Conservation (phyloP, 2,888 invertebrate species). For the Metalampra italica region DNA sequence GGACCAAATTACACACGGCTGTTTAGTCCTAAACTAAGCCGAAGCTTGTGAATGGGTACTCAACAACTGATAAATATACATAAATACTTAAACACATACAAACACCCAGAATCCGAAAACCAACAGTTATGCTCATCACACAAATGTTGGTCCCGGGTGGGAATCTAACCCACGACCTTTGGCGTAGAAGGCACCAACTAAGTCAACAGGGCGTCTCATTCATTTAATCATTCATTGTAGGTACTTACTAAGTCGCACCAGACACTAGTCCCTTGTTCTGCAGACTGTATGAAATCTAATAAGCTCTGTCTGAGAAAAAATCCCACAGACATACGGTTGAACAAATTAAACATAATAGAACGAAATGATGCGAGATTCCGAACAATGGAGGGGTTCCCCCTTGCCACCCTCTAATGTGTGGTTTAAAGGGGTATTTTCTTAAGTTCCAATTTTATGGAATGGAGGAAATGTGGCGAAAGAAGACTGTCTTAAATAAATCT, state of each 20-base stretch:
- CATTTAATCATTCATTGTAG: neutral
- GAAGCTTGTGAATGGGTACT: too few species aligned
- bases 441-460: neutral
- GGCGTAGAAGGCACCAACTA: too few species aligned
- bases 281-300: slow-evolving; percentile 67
- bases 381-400: slow-evolving; percentile 13
- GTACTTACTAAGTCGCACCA: slow-evolving; percentile 14
- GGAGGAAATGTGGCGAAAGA: neutral
- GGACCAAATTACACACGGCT: too few species aligned
- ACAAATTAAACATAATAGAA: slow-evolving; percentile 59
- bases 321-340: slow-evolving; percentile 52
- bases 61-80: too few species aligned
- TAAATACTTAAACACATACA: too few species aligned
- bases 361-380: slow-evolving; percentile 47
- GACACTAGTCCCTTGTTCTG: slow-evolving; percentile 33
- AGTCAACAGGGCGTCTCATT: too few species aligned
- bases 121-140: too few species aligned
- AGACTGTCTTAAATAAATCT: too few species aligned
- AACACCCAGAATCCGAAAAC: too few species aligned
- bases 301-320: slow-evolving; percentile 54
- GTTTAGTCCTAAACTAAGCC: too few species aligned
- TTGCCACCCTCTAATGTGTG: neutral
- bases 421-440: neutral
- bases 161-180: too few species aligned
- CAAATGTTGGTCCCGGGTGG: too few species aligned